Evolutionary conservation across 1,140 invertebrate genomes (phyloP), one percentile per base, ranked within the genome.

Genomic region (Drosophila azteca): DNA sequence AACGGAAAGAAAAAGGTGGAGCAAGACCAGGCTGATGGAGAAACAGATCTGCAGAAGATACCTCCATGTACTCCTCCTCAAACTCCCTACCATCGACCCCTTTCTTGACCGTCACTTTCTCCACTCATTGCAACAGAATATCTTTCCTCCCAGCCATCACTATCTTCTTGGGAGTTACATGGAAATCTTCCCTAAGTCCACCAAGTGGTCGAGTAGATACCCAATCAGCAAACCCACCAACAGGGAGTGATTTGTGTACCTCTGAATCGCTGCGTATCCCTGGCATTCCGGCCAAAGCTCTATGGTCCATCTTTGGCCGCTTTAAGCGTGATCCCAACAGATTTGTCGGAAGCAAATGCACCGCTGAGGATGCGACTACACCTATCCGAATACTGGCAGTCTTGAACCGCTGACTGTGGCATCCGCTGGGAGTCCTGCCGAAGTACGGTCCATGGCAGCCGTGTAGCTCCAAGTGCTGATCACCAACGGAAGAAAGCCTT

Each of bases 381-480:
- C 3, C 11, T 39, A 3, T 26, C 43, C 26, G 20, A 6, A 15
- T 39, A n/a, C 6, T 58, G 68, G 20, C 71, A 74, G 39, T 48
- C 71, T 8, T 64, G 68, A 0, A 64, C 52, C n/a, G 72, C 71
- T 2, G 71, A 59, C 31, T 64, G 59, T 0, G 68, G 68, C 20
- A 59, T 64, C 9, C 20, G n/a, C 0, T 2, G 44, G 2, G 51
- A 6, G 6, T 39, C 68, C 6, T 44, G 31, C 9, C 35, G 43
- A 1, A 74, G 7, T 2, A 64, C 51, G n/a, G 29, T 39, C 71
- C 68, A 74, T 1, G 60, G 68, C 68, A 26, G 64, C 69, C 20
- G 48, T 65, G 7, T 64, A 74, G 48, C 64, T 72, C 71, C 68
- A 72, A 0, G 71, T 65, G 20, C 52, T 74, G 41, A 74, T 64